These are phyloP conservation scores for Lepisosteus oculatus DNA, from an alignment of 2,113 vertebrate species.

Conservation along the genomic window DNA sequence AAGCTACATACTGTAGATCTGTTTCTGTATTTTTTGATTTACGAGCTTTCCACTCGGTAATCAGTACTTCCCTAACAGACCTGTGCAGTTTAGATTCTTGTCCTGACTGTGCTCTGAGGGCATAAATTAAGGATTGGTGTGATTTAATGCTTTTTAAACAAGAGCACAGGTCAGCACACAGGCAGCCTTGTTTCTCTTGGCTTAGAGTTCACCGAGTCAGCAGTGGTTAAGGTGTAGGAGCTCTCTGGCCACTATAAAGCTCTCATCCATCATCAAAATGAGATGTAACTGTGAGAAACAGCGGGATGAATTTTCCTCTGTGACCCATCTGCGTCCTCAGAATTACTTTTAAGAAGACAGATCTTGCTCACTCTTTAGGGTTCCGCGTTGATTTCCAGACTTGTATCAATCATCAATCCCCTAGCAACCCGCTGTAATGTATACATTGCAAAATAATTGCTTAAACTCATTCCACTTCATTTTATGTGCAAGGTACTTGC, in stretches of 20 bases:
- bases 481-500: not conserved
- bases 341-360: too few relatives aligned
- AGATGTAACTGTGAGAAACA: not conserved
- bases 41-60: too few relatives aligned
- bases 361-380: too few relatives aligned
- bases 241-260: conserved; percentile 2
- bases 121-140: too few relatives aligned
- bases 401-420: not conserved
- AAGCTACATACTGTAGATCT: too few relatives aligned
- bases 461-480: not conserved
- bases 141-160: too few relatives aligned
- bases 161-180: not conserved
- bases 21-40: too few relatives aligned
- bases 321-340: too few relatives aligned
- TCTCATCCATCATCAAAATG: not conserved
- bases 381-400: not conserved
- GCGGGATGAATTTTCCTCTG: too few relatives aligned
- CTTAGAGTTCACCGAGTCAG: not conserved
- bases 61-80: too few relatives aligned
- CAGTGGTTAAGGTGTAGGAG: not conserved
- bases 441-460: not conserved
- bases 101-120: too few relatives aligned
- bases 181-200: conserved; percentile 3
- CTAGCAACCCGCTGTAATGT: not conserved
- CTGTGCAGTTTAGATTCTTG: too few relatives aligned